Evolutionary conservation across 2,888 invertebrate genomes (phyloP).

Genomic region (Heterodera filipjevi): DNA sequence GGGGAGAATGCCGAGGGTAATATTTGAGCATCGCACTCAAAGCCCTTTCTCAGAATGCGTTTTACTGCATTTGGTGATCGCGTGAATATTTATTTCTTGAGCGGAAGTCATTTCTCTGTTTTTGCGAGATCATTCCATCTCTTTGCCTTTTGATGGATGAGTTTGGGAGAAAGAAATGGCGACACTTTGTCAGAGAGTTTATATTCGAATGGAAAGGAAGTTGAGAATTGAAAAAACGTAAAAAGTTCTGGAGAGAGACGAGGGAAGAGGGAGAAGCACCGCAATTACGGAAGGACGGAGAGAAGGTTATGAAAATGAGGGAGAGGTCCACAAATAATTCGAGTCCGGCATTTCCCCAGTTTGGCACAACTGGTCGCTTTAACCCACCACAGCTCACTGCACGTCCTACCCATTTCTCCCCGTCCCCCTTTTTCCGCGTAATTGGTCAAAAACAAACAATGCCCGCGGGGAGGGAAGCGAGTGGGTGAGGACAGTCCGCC

Average conservation of each 20-base stretch:
- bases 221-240: neutral
- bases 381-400: neutral
- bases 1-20: neutral
- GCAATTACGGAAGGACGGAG: too few relatives aligned
- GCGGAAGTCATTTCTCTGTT: neutral
- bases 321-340: neutral
- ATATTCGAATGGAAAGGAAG: neutral
- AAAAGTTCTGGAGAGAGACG: constrained; percentile 4
- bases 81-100: neutral
- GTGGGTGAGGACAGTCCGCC: neutral
- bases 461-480: neutral
- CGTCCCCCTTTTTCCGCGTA: neutral
- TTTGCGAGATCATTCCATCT: neutral
- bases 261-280: too few relatives aligned
- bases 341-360: neutral
- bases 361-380: neutral
- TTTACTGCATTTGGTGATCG: neutral
- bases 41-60: neutral
- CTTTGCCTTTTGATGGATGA: neutral
- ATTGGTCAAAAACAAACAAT: constrained; percentile 19
- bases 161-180: neutral
- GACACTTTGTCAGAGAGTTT: constrained; percentile 3
- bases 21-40: neutral
- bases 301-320: too few relatives aligned
- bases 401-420: neutral